These are phyloP conservation scores for Pitta sordida DNA, from an alignment of 2,113 vertebrate species.

Conservation along the genomic window DNA sequence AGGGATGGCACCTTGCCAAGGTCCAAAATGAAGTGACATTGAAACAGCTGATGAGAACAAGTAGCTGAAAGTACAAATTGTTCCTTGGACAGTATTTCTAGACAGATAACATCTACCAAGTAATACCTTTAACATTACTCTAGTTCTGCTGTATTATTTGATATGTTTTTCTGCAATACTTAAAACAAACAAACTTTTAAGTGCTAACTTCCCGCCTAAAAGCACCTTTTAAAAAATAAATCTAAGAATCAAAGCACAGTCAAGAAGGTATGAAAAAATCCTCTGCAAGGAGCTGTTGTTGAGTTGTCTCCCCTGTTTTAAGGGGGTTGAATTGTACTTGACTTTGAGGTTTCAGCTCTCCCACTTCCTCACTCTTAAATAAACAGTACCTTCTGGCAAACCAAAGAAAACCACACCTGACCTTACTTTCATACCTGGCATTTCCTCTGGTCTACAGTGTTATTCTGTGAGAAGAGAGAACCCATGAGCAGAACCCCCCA, in stretches of 20 bases:
- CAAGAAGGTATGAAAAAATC: background rate
- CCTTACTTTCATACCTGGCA: background rate
- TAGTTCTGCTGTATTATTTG: background rate
- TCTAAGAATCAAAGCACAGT: background rate
- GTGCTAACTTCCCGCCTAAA: background rate
- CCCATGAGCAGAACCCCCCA: background rate
- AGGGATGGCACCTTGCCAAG: background rate
- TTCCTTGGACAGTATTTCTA: background rate
- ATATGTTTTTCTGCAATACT: background rate
- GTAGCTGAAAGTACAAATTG: background rate
- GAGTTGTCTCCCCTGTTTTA: background rate
- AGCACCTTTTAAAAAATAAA: background rate
- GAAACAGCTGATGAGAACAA: background rate
- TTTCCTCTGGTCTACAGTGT: background rate
- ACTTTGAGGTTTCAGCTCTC: slow-evolving; percentile 4
- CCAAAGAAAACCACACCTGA: slow-evolving; percentile 7
- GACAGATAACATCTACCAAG: background rate
- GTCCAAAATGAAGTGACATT: background rate
- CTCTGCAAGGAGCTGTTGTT: background rate
- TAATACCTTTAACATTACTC: background rate
- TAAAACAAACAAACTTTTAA: background rate
- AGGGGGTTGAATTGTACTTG: background rate
- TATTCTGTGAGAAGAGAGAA: background rate
- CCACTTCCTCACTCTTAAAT: background rate
- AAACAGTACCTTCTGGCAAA: background rate